Percentiles rank a stretch among this genome's conserved stretches.
phyloP scores from a whole-genome alignment of 1,140 invertebrate species.

The Ostrea edulis region DNA sequence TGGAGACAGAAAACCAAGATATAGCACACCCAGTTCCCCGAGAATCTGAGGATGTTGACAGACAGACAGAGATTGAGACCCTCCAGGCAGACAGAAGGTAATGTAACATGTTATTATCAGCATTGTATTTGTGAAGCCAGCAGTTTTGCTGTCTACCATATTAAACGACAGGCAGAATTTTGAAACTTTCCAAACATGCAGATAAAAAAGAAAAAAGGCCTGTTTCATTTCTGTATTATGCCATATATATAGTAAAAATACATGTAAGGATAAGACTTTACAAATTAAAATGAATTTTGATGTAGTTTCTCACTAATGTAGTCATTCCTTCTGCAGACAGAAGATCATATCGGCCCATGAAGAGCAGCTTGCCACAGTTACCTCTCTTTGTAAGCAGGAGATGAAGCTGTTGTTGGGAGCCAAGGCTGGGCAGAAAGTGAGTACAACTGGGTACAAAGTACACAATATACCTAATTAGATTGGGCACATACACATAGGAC shows the following conservation, averaged over 20 bases:
- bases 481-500: too few species aligned
- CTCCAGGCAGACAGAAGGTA: not conserved
- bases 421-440: conserved; percentile 72
- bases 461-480: too few species aligned
- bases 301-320: too few species aligned
- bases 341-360: conserved; percentile 73
- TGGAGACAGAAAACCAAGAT: not conserved
- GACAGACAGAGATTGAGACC: not conserved
- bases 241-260: too few species aligned
- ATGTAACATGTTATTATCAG: not conserved
- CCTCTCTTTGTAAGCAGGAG: conserved; percentile 76
- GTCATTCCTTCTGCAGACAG: conserved; percentile 60
- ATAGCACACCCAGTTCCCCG: not conserved
- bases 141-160: too few species aligned
- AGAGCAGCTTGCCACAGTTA: conserved; percentile 75
- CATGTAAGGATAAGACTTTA: too few species aligned
- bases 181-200: too few species aligned
- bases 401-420: conserved; percentile 75
- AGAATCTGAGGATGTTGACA: not conserved
- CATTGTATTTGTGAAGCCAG: too few species aligned
- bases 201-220: too few species aligned
- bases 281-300: too few species aligned
- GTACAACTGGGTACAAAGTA: not conserved
- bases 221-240: too few species aligned
- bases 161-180: too few species aligned